These are phyloP conservation scores for Autographa gamma DNA, from an alignment of 2,888 invertebrate genomes.

Conservation along the genomic window DNA sequence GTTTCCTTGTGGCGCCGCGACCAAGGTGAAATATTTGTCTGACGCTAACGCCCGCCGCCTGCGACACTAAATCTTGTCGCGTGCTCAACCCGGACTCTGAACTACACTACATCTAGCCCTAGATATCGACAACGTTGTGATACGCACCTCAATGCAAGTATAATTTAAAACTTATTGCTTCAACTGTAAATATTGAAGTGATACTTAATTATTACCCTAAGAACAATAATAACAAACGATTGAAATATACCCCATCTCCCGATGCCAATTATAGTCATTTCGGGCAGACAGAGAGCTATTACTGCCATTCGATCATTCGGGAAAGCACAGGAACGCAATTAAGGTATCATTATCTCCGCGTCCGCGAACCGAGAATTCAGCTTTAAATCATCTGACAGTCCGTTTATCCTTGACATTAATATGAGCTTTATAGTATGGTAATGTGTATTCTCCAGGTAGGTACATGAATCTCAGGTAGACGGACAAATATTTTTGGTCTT, in stretches of 20 bases:
- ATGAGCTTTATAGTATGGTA: conserved; percentile 64
- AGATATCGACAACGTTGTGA: conserved; percentile 71
- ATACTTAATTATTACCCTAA: conserved; percentile 46
- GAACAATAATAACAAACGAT: conserved; percentile 49
- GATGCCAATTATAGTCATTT: conserved; percentile 77
- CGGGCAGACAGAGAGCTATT: conserved; percentile 80
- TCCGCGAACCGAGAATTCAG: conserved; percentile 63
- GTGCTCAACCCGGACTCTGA: conserved; percentile 70
- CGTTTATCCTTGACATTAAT: conserved; percentile 71
- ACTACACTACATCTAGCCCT: conserved; percentile 58
- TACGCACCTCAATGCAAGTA: conserved; percentile 49
- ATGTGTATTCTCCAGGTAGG: conserved; percentile 47
- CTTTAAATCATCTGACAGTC: conserved; percentile 75
- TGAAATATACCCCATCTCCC: conserved; percentile 60
- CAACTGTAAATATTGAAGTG: conserved; percentile 24
- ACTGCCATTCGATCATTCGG: conserved; percentile 81
- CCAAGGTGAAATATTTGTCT: conserved; percentile 84
- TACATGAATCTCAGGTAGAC: conserved; percentile 35
- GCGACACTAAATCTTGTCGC: conserved; percentile 83
- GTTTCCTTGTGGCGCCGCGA: conserved; percentile 72
- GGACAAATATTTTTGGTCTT: conserved; percentile 24
- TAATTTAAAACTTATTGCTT: conserved; percentile 31
- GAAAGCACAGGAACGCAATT: conserved; percentile 79
- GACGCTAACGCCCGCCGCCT: conserved; percentile 67
- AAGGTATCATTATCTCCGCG: conserved; percentile 78